Evolutionary conservation across 2,113 vertebrate genomes (phyloP).

Genomic region (Tenrec ecaudatus): DNA sequence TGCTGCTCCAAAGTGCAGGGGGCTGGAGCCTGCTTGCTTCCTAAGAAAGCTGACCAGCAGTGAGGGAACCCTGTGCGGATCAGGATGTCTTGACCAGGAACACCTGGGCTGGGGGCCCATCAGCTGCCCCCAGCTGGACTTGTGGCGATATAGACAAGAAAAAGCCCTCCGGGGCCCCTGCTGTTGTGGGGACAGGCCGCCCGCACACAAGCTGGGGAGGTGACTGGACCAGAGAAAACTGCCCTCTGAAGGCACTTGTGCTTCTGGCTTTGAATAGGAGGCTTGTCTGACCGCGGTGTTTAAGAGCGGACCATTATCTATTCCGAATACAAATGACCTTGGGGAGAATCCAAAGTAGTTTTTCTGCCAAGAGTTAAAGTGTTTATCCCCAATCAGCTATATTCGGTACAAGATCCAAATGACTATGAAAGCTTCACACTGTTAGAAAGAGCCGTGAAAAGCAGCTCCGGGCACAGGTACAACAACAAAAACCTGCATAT

Average conservation of each 20-base stretch:
- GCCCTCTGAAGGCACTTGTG: constrained; percentile 89
- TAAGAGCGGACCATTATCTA: constrained; percentile 40
- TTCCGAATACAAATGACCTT: constrained; percentile 76
- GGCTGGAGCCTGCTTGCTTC: constrained; percentile 56
- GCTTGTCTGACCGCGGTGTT: constrained; percentile 51
- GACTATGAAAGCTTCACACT: constrained; percentile 81
- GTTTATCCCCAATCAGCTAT: constrained; percentile 85
- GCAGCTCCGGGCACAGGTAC: constrained; percentile 74
- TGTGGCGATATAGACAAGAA: constrained; percentile 70
- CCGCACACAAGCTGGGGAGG: constrained; percentile 74
- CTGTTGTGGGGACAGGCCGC: constrained; percentile 61
- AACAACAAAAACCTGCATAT: constrained; percentile 82
- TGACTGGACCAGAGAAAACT: constrained; percentile 59
- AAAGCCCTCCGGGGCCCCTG: background rate
- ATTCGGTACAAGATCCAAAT: constrained; percentile 84
- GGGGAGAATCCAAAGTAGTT: constrained; percentile 76
- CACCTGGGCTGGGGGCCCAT: constrained; percentile 66
- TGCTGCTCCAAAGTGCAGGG: constrained; percentile 63
- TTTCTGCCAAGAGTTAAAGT: constrained; percentile 79
- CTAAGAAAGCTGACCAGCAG: constrained; percentile 63
- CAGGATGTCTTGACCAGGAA: constrained; percentile 72
- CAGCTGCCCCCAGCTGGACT: constrained; percentile 73
- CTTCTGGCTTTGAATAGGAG: constrained; percentile 85
- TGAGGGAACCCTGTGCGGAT: constrained; percentile 70
- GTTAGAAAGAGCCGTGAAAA: constrained; percentile 85